Evolutionary conservation across 1,140 invertebrate genomes (phyloP).

Genomic region (Melipona quadrifasciata): DNA sequence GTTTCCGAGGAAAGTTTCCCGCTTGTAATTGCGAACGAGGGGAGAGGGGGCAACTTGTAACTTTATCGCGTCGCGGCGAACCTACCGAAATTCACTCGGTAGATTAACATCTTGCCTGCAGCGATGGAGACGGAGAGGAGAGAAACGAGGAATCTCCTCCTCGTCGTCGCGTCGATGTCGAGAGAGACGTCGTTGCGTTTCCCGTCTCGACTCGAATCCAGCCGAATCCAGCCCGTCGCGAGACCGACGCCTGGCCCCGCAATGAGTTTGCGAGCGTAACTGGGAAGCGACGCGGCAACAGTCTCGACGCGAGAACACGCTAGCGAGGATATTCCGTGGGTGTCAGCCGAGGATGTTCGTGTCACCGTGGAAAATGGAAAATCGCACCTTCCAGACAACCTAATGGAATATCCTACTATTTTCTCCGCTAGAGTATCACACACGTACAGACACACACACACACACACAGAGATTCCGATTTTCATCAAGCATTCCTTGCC

Average conservation of each 20-base stretch:
- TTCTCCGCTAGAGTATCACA: background rate
- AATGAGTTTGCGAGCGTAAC: constrained; percentile 65
- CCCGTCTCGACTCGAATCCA: too few relatives aligned
- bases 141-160: too few relatives aligned
- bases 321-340: constrained; percentile 33
- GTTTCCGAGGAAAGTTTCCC: constrained; percentile 53
- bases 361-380: constrained; percentile 37
- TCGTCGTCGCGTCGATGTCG: background rate
- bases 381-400: constrained; percentile 5
- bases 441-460: too few relatives aligned
- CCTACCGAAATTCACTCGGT: constrained; percentile 58
- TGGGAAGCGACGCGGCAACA: constrained; percentile 49
- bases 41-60: constrained; percentile 22
- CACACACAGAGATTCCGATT: background rate
- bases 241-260: constrained; percentile 21
- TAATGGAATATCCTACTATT: constrained; percentile 10
- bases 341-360: constrained; percentile 32
- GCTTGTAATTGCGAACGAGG: constrained; percentile 49
- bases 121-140: too few relatives aligned
- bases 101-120: too few relatives aligned
- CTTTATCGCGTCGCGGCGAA: constrained; percentile 53
- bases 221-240: background rate
- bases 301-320: constrained; percentile 47
- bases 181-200: too few relatives aligned
- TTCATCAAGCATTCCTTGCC: background rate